Conservation (phyloP, 2,888 invertebrate genomes). For the Nomada hirtipes region DNA sequence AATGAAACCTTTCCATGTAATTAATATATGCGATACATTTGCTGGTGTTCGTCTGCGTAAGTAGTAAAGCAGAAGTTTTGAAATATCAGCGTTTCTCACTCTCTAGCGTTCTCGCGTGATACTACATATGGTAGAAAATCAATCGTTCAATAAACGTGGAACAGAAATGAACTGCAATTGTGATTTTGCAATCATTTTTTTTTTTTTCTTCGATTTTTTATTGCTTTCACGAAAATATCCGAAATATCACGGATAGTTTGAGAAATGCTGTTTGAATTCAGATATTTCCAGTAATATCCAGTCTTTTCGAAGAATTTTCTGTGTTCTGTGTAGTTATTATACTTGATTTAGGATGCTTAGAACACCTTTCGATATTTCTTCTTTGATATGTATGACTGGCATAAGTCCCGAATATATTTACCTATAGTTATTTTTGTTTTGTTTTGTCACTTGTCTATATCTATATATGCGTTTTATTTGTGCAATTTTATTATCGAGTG, state of each 20-base stretch:
- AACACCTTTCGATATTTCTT: constrained; percentile 44
- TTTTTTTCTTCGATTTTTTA: neutral
- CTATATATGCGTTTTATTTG: constrained; percentile 34
- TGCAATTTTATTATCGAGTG: constrained; percentile 48
- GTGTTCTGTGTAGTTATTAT: constrained; percentile 54
- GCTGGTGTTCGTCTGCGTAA: constrained; percentile 72
- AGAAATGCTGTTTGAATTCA: constrained; percentile 64
- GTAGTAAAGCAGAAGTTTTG: constrained; percentile 58
- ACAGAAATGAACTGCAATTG: neutral
- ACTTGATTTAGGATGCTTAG: constrained; percentile 60
- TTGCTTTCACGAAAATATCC: neutral
- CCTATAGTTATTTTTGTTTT: constrained; percentile 28
- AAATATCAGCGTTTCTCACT: constrained; percentile 65
- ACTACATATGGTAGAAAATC: neutral
- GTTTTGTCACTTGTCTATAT: neutral
- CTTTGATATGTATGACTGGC: constrained; percentile 61
- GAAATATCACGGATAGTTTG: constrained; percentile 51
- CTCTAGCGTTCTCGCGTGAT: constrained; percentile 16
- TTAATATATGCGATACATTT: constrained; percentile 51
- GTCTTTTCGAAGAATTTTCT: constrained; percentile 44
- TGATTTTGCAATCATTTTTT: neutral
- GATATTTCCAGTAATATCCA: constrained; percentile 49
- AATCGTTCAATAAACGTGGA: no score
- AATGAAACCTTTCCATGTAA: constrained; percentile 36
- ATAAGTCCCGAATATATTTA: constrained; percentile 45